Conservation (phyloP, 2,888 invertebrate species). For the Beris morrisii region DNA sequence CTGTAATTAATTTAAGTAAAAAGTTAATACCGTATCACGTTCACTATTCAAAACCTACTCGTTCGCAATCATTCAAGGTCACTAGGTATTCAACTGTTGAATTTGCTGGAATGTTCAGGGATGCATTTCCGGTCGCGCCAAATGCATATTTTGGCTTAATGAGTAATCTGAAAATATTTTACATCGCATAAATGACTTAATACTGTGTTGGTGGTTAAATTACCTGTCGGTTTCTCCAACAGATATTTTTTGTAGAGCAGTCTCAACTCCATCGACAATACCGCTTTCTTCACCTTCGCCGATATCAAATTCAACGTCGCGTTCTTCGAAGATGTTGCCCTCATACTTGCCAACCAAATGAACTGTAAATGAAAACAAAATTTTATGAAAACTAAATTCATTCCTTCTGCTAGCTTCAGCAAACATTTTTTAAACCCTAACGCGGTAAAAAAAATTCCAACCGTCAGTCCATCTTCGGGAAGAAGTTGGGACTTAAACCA, state of each 20-base stretch:
- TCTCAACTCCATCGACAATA: slow-evolving; percentile 80
- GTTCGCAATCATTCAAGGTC: slow-evolving; percentile 81
- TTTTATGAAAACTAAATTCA: background rate
- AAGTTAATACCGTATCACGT: background rate
- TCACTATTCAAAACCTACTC: slow-evolving; percentile 56
- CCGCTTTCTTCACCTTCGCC: slow-evolving; percentile 82
- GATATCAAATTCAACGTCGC: slow-evolving; percentile 77
- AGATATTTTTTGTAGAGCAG: slow-evolving; percentile 77
- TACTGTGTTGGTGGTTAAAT: background rate
- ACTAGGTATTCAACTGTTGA: slow-evolving; percentile 79
- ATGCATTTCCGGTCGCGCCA: slow-evolving; percentile 68
- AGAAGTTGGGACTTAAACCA: too few species aligned
- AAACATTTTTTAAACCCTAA: background rate
- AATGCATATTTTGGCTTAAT: slow-evolving; percentile 81
- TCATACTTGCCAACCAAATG: slow-evolving; percentile 48
- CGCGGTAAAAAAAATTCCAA: too few species aligned
- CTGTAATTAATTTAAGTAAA: slow-evolving; percentile 48
- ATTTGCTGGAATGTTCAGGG: slow-evolving; percentile 76
- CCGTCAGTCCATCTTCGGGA: too few species aligned
- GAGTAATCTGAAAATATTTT: slow-evolving; percentile 57
- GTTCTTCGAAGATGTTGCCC: slow-evolving; percentile 63
- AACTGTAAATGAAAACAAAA: slow-evolving; percentile 41
- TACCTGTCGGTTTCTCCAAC: slow-evolving; percentile 73
- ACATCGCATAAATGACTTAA: too few species aligned
- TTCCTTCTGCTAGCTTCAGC: background rate